Evolutionary conservation across 1,140 invertebrate genomes (phyloP).

Genomic region (Phymastichus coffea): DNA sequence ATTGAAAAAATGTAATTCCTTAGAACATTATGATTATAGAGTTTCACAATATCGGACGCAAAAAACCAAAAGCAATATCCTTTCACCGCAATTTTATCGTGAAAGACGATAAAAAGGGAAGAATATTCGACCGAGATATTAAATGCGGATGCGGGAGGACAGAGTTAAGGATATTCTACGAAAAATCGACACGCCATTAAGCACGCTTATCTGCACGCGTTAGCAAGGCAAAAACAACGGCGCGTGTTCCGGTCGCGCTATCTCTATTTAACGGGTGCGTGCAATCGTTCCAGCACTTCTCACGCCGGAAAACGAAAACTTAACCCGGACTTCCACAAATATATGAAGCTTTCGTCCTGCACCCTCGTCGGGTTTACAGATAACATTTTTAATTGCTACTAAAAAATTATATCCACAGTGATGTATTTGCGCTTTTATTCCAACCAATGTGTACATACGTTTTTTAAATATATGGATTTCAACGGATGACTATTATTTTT

Average conservation of each 20-base stretch:
- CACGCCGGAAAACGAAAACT: constrained; percentile 3
- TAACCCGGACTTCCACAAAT: neutral
- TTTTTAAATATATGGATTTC: too few relatives aligned
- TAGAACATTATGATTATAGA: too few relatives aligned
- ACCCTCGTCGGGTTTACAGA: too few relatives aligned
- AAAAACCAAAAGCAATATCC: too few relatives aligned
- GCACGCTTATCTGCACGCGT: constrained; percentile 45
- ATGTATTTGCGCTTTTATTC: too few relatives aligned
- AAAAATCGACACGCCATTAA: constrained; percentile 44
- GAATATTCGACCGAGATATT: constrained; percentile 4
- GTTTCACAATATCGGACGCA: too few relatives aligned
- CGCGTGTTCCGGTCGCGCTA: constrained; percentile 33
- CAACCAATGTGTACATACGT: too few relatives aligned
- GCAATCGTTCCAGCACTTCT: constrained; percentile 17
- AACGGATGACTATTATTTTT: too few relatives aligned
- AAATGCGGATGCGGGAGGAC: neutral
- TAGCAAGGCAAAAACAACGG: constrained; percentile 48
- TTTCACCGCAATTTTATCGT: too few relatives aligned
- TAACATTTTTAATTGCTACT: constrained; percentile 16
- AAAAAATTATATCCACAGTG: too few relatives aligned
- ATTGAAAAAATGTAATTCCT: too few relatives aligned
- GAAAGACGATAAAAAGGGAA: neutral
- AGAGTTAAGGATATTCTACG: constrained; percentile 26
- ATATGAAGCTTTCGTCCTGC: constrained; percentile 5
- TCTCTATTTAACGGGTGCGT: constrained; percentile 42